Base-by-base conservation (phyloP, 2,888 invertebrate species). In the Camptogramma bilineatum region DNA sequence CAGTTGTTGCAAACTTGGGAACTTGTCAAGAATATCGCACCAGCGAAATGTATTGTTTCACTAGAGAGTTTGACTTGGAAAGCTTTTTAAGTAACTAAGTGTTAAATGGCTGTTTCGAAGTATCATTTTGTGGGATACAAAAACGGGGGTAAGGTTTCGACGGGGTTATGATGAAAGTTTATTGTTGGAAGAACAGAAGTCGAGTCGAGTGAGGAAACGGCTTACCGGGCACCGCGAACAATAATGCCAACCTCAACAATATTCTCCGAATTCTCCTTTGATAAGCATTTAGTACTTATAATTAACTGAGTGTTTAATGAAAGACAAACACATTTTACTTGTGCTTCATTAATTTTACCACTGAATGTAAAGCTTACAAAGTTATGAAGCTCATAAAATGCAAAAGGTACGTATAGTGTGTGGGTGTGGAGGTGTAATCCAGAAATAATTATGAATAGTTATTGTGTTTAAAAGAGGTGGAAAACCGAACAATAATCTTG, bases 1-100 rank as follows among this genome's bases (percentile, higher is more conserved):
- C 82, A 76, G 79, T 81, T 80, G 82, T 84, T 84, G 78, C 77
- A 77, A 87, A 89, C 77, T 88, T 84, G 70, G 74, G 72, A 73
- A 76, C 74, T 78, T 79, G 79, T 78, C 77, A 71, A 73, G 76
- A 76, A 78, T 79, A 79, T 78, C 71, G 72, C 69, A 52, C 71
- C 64, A 67, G 74, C 75, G 74, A 78, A 74, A 81, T 77, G 78
- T 79, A 80, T 79, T 80, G 80, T 80, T 76, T 74, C 66, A 72
- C 76, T 69, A 52, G 64, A 61, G 71, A 77, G 75, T 78, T 74
- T 69, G 73, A 79, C 74, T 76, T 66, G 68, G 75, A 75, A 81
- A 81, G 78, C 80, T 80, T 81, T 77, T 78, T 76, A 72, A 76
- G 74, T 75, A 80, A 79, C 74, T 76, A 75, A 76, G 75, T 75